Percentiles rank a stretch among this genome's conserved stretches.
These are phyloP conservation scores for Mechanitis messenoides DNA, from an alignment of 2,888 invertebrate genomes.

Conservation along the genomic window DNA sequence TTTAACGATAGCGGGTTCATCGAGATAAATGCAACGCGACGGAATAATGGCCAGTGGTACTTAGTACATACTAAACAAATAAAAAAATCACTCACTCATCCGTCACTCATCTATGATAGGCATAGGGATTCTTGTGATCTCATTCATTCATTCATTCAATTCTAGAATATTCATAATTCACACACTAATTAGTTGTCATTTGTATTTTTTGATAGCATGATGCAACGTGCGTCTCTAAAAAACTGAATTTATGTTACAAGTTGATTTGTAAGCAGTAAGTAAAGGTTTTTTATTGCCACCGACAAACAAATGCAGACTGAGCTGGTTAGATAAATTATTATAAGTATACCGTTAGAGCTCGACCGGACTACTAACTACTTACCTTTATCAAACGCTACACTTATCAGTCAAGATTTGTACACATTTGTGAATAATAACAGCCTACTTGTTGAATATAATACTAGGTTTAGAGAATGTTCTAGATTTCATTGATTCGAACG, in stretches of 20 bases:
- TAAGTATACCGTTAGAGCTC: constrained; percentile 36
- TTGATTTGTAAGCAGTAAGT: constrained; percentile 23
- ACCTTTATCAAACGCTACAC: constrained; percentile 51
- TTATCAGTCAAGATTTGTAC: constrained; percentile 59
- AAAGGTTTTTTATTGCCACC: constrained; percentile 22
- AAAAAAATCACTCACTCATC: not conserved
- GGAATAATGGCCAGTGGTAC: constrained; percentile 40
- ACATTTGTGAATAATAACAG: constrained; percentile 47
- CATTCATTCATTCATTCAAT: no score
- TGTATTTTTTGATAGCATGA: constrained; percentile 2
- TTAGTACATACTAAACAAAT: no score
- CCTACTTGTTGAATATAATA: no score
- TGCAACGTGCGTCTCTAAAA: constrained; percentile 28
- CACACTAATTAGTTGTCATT: no score
- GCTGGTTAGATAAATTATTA: constrained; percentile 44
- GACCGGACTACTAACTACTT: constrained; percentile 48
- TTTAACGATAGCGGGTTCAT: constrained; percentile 55
- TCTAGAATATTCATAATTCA: no score
- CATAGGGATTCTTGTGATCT: no score
- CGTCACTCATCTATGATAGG: no score
- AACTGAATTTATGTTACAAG: constrained; percentile 28
- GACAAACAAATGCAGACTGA: constrained; percentile 2
- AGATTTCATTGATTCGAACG: no score
- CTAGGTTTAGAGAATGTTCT: no score
- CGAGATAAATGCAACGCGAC: constrained; percentile 39